Evolutionary conservation across 1,140 invertebrate genomes (phyloP), one percentile per base, ranked within the genome.

Genomic region (Drosophila burlai): DNA sequence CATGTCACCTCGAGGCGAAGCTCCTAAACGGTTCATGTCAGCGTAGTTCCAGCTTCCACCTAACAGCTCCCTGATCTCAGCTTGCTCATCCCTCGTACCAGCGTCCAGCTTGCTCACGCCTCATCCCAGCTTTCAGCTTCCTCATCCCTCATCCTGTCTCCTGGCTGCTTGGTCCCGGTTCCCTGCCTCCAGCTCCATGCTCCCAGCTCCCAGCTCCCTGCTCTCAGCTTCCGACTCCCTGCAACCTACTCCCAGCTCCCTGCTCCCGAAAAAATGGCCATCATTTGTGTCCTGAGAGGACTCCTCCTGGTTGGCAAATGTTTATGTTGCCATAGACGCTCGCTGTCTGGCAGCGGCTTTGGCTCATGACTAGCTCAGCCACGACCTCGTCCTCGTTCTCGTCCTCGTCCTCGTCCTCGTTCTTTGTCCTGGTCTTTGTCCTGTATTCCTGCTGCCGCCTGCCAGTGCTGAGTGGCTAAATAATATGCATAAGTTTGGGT

Each of bases 251-350:
- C 34, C 11, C 34, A 10, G 21, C 34, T 34, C 16, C 40, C 21
- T 21, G 7, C 31, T 40, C 2, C 24, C 21, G 6, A 11, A 29
- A 29, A 29, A 29, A 29, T 10, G 34, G 10, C 31, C 26, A 52
- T 52, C 24, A 11, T 43, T 26, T 0, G 46, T 38, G 40, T 15
- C 24, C 40, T 4, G 1, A 9, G 43, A 16, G n/a, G 58, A 40
- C 58, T 55, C 47, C 62, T 64, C 16, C 57, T 65, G 75, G 60
- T 42, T 72, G 68, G 57, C 50, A 83, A 83, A 76, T 80, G 69
- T 63, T 84, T 66, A 64, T 80, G 68, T 79, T 57, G 68, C 55
- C 49, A 65, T 68, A 52, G 54, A 60, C 69, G 26, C 64, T 62
- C 58, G 40, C 43, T 75, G 57, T 71, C 65, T 69, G 34, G 38